Conservation (phyloP, 1,140 invertebrate genomes). For the Onthophagus taurus region DNA sequence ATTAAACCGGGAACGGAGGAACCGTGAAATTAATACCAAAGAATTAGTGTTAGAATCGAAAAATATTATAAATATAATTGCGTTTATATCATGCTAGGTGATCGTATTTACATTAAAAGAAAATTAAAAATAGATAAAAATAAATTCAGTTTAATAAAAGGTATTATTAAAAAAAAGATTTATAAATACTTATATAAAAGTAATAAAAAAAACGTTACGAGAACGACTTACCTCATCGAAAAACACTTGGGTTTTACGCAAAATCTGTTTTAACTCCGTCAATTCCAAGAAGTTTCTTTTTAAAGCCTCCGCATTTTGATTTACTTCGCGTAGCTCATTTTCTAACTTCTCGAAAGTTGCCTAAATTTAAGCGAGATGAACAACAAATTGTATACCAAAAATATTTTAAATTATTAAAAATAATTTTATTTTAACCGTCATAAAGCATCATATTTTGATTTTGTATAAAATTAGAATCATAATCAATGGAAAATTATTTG, state of each 20-base stretch:
- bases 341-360: constrained; percentile 94
- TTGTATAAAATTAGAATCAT: too few relatives aligned
- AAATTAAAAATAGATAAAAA: too few relatives aligned
- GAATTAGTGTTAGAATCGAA: not conserved
- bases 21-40: not conserved
- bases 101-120: constrained; percentile 16
- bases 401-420: too few relatives aligned
- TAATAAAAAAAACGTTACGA: not conserved
- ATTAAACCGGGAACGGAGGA: not conserved
- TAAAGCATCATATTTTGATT: too few relatives aligned
- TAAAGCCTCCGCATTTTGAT: constrained; percentile 93
- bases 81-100: constrained; percentile 30
- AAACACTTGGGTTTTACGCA: constrained; percentile 94
- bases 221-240: constrained; percentile 84
- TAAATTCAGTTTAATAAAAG: not conserved
- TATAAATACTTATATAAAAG: constrained; percentile 2
- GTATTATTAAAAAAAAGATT: constrained; percentile 7
- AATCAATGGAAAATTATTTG: too few relatives aligned
- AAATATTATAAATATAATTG: not conserved
- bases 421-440: too few relatives aligned
- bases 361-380: constrained; percentile 37
- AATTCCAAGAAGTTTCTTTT: constrained; percentile 94
- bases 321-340: constrained; percentile 92
- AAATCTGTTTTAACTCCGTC: constrained; percentile 91
- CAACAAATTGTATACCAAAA: not conserved